Percentiles rank a stretch among this genome's conserved stretches.
These are phyloP conservation scores for Pristionchus entomophagus DNA, from an alignment of 2,888 invertebrate genomes.

Conservation along the genomic window DNA sequence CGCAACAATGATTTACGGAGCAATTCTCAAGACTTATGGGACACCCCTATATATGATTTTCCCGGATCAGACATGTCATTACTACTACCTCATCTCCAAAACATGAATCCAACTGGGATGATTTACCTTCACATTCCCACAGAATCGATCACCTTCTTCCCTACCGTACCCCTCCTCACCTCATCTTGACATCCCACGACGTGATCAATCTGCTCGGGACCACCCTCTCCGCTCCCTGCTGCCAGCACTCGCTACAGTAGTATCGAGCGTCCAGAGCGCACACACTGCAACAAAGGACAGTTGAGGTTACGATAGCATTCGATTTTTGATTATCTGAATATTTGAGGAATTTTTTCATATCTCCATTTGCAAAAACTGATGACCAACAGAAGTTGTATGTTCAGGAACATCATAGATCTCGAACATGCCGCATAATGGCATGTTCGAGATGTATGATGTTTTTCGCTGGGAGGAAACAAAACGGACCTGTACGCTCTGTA, in stretches of 20 bases:
- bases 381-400: no score
- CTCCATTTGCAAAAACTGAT: no score
- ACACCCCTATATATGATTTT: not conserved
- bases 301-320: no score
- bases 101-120: not conserved
- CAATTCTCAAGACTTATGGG: no score
- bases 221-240: slow-evolving; percentile 53
- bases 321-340: not conserved
- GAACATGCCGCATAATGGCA: no score
- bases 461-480: no score
- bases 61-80: no score
- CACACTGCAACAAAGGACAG: slow-evolving; percentile 78
- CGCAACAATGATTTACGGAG: no score
- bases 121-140: not conserved
- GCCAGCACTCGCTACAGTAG: slow-evolving; percentile 87
- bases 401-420: no score
- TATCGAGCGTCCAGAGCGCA: slow-evolving; percentile 91
- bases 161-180: not conserved
- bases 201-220: slow-evolving; percentile 83
- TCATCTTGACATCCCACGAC: slow-evolving; percentile 88
- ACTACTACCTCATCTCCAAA: not conserved
- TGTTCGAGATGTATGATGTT: no score
- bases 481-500: slow-evolving; percentile 41
- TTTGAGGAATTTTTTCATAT: no score
- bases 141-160: not conserved